phyloP scores from a whole-genome alignment of 2,888 invertebrate genomes.

The Drosophila melanocephala region DNA sequence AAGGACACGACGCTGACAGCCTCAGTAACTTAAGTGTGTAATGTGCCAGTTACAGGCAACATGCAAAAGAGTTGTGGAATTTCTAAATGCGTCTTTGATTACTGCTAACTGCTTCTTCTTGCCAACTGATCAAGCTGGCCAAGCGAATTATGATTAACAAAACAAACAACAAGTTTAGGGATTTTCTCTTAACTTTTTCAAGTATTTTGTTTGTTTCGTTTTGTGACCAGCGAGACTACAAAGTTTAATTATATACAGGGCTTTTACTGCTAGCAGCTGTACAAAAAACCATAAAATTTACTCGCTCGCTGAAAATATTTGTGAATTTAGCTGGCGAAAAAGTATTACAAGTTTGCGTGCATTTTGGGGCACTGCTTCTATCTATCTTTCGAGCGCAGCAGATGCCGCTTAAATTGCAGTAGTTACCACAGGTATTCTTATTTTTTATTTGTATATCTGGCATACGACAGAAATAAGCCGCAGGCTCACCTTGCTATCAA shows the following conservation, averaged over 20 bases:
- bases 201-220: conserved; percentile 9
- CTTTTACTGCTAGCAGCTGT: conserved; percentile 53
- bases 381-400: conserved; percentile 36
- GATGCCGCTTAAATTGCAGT: conserved; percentile 55
- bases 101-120: conserved; percentile 19
- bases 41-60: conserved; percentile 43
- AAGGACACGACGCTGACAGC: conserved; percentile 5
- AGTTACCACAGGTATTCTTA: conserved; percentile 15
- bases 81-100: conserved; percentile 54
- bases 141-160: conserved; percentile 33
- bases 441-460: conserved; percentile 12
- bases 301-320: conserved; percentile 60
- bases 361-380: conserved; percentile 52
- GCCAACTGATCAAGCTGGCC: conserved; percentile 16
- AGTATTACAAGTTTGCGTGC: conserved; percentile 75
- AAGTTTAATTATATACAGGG: conserved; percentile 65
- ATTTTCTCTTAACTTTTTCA: conserved; percentile 23
- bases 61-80: conserved; percentile 50
- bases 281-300: conserved; percentile 64
- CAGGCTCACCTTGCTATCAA: conserved; percentile 16
- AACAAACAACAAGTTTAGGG: not conserved
- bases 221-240: conserved; percentile 18
- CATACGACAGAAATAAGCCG: conserved; percentile 20
- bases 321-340: conserved; percentile 50
- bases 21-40: conserved; percentile 55